Percentiles rank a stretch among this genome's conserved stretches.
Evolutionary conservation across 2,113 vertebrate genomes (phyloP).

Genomic region (Anas platyrhynchos): DNA sequence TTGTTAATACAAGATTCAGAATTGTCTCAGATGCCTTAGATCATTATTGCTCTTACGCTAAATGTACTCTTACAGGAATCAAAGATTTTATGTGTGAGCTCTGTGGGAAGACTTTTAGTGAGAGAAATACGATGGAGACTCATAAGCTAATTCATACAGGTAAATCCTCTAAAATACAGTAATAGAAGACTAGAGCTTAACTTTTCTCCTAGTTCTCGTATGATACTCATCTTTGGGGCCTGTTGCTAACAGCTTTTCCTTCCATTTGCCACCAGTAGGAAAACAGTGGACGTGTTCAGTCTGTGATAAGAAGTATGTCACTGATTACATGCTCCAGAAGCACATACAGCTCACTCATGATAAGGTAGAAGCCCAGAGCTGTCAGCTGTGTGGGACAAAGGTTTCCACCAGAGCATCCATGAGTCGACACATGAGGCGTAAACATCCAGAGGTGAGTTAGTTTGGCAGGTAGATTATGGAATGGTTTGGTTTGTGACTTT

Average conservation of each 20-base stretch:
- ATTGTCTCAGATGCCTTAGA: not conserved
- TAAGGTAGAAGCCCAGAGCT: slow-evolving; percentile 97
- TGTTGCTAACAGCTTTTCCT: not conserved
- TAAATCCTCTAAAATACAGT: slow-evolving; percentile 45
- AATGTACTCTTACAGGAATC: slow-evolving; percentile 82
- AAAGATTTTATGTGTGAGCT: slow-evolving; percentile 99
- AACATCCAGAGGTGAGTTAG: slow-evolving; percentile 92
- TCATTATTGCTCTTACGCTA: not conserved
- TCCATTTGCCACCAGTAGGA: slow-evolving; percentile 83
- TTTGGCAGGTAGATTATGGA: not conserved
- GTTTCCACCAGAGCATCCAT: slow-evolving; percentile 97
- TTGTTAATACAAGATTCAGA: not conserved
- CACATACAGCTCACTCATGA: slow-evolving; percentile 97
- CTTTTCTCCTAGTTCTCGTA: not conserved
- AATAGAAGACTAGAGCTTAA: not conserved
- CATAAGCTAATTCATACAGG: slow-evolving; percentile 99
- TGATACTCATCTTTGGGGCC: not conserved
- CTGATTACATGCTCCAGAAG: slow-evolving; percentile 99
- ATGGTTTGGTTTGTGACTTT: not conserved
- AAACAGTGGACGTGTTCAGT: slow-evolving; percentile 95
- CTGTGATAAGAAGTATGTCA: slow-evolving; percentile 98
- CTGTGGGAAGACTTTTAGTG: slow-evolving; percentile 97
- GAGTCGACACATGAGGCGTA: slow-evolving; percentile 95
- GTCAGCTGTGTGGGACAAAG: slow-evolving; percentile 95
- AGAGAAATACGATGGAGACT: slow-evolving; percentile 96